Percentiles rank a stretch among this genome's conserved stretches.
Evolutionary conservation across 2,888 invertebrate species (phyloP).

Genomic region (Phyllotreta striolata): DNA sequence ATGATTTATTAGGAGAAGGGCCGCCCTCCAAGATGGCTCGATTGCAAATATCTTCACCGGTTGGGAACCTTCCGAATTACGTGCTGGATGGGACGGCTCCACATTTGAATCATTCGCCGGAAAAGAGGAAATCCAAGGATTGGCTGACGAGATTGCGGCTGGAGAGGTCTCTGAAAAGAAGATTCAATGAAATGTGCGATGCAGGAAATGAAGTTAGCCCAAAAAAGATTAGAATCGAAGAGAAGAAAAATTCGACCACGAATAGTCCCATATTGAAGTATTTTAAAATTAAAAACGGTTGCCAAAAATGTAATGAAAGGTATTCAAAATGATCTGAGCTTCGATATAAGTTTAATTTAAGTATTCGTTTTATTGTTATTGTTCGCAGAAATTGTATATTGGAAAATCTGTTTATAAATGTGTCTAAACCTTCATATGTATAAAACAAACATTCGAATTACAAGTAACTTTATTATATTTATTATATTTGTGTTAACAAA

Average conservation of each 20-base stretch:
- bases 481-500: too few species aligned
- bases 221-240: conserved; percentile 46
- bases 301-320: conserved; percentile 39
- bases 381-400: background rate
- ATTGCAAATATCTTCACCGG: conserved; percentile 64
- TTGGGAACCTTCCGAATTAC: conserved; percentile 78
- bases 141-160: conserved; percentile 74
- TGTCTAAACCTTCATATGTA: too few species aligned
- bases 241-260: conserved; percentile 41
- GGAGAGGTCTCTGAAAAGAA: too few species aligned
- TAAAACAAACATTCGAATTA: too few species aligned
- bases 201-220: conserved; percentile 48
- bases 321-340: conserved; percentile 32
- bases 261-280: conserved; percentile 53
- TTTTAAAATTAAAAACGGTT: conserved; percentile 53
- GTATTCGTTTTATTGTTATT: conserved; percentile 10
- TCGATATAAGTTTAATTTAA: too few species aligned
- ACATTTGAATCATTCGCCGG: conserved; percentile 76
- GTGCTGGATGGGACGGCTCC: conserved; percentile 81
- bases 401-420: too few species aligned
- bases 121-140: conserved; percentile 71
- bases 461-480: too few species aligned
- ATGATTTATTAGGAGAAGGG: conserved; percentile 27
- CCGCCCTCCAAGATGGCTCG: conserved; percentile 28
- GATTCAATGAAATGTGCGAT: conserved; percentile 30